phyloP scores from a whole-genome alignment of 2,113 vertebrate genomes.

The Vombatus ursinus region DNA sequence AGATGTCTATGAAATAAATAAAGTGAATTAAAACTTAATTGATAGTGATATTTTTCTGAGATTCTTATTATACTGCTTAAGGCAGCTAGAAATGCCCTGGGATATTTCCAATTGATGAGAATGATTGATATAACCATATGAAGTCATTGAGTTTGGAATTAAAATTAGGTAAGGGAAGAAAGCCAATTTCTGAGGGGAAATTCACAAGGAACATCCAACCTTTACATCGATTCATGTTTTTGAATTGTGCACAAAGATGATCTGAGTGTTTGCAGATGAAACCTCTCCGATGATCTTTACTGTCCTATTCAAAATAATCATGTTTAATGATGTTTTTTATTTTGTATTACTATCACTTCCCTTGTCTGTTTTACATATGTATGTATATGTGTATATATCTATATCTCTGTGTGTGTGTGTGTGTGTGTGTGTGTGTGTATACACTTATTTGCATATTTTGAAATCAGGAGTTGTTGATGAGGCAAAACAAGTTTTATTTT shows the following conservation, averaged over 20 bases:
- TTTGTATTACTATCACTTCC: neutral
- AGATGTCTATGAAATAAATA: conserved; percentile 14
- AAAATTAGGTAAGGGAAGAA: conserved; percentile 52
- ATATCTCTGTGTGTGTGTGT: neutral
- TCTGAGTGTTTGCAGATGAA: neutral
- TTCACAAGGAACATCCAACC: conserved; percentile 16
- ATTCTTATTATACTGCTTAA: conserved; percentile 36
- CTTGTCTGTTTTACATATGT: neutral
- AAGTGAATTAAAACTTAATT: conserved; percentile 64
- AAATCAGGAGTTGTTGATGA: neutral
- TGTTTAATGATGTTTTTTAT: neutral
- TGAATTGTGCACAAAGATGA: neutral
- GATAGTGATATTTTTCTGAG: conserved; percentile 28
- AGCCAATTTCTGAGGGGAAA: conserved; percentile 41
- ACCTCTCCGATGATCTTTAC: neutral
- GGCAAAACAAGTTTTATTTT: neutral
- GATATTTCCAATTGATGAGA: conserved; percentile 46
- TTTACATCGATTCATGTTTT: conserved; percentile 3
- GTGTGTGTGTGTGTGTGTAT: neutral
- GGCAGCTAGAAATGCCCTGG: conserved; percentile 45
- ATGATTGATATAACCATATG: conserved; percentile 21
- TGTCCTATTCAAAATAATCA: neutral
- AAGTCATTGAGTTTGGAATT: conserved; percentile 53
- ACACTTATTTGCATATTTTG: neutral
- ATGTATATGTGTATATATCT: too few species aligned